Base-by-base conservation (phyloP, 2,888 invertebrate species). In the Euspilapteryx auroguttella region DNA sequence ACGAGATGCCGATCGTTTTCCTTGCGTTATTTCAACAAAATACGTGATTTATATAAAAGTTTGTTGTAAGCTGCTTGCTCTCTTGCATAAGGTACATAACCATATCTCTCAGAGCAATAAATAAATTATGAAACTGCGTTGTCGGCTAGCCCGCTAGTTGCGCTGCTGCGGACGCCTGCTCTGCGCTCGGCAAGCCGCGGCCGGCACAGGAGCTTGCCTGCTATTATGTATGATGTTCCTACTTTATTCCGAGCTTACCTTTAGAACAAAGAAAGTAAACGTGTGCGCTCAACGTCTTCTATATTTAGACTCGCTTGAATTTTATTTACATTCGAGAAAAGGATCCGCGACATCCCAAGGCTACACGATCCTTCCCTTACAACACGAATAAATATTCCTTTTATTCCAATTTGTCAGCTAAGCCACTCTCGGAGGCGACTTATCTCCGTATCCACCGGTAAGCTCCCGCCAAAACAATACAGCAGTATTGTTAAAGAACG, bases 341-440 rank as follows among this genome's bases (percentile, higher is more conserved):
- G n/a, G n/a, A n/a, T n/a, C n/a, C n/a, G n/a, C n/a, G n/a, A n/a
- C n/a, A n/a, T n/a, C n/a, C n/a, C n/a, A n/a, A n/a, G n/a, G 32
- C 25, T 31, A 32, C 35, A 35, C 35, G 35, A 54, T 42, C 45
- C 45, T 29, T 21, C 21, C 12, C 10, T 29, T 24, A 14, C 50
- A 48, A 63, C 65, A 62, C 61, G 64, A 71, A 75, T 75, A 73
- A 69, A 75, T 73, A 71, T 69, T 68, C 66, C 54, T 73, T 73
- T 73, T 75, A 75, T 75, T 68, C 73, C 75, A 75, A 75, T 75
- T 75, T 75, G 75, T 75, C 75, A 75, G 69, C 55, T 66, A 51
- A 66, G 66, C 71, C 75, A 75, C 75, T 75, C 71, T 63, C 62
- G 50, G 55, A 58, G 59, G 63, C 65, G 66, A 71, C 55, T 68